Evolutionary conservation across 2,113 vertebrate species (phyloP).

Genomic region (Perccottus glenii): DNA sequence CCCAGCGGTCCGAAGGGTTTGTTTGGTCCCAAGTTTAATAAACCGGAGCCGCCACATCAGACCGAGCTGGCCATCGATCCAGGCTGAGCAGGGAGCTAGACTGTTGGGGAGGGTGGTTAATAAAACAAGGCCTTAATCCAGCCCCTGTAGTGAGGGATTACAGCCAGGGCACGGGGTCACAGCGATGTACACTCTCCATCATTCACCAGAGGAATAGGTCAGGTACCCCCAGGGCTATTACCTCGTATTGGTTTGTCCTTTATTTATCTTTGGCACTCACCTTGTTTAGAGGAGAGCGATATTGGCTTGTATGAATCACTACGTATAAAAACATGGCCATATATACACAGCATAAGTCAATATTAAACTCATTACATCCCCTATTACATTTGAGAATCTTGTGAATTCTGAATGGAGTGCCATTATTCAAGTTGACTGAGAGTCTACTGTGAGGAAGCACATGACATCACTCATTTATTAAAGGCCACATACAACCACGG

Average conservation of each 20-base stretch:
- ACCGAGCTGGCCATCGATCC: constrained; percentile 75
- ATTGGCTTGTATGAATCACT: constrained; percentile 26
- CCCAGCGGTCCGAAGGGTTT: constrained; percentile 58
- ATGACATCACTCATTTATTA: background rate
- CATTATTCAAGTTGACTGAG: background rate
- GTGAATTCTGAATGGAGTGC: background rate
- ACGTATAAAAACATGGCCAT: constrained; percentile 12
- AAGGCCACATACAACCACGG: background rate
- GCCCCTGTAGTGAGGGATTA: constrained; percentile 73
- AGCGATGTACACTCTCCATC: constrained; percentile 47
- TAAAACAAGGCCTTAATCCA: constrained; percentile 73
- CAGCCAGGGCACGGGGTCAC: constrained; percentile 50
- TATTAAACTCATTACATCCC: constrained; percentile 31
- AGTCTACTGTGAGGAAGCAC: background rate
- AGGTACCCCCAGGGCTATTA: constrained; percentile 49
- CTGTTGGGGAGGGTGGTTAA: constrained; percentile 58
- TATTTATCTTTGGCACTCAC: constrained; percentile 55
- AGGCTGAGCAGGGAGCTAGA: constrained; percentile 42
- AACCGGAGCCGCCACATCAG: constrained; percentile 69
- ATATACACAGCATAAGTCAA: constrained; percentile 21
- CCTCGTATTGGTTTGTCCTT: constrained; percentile 53
- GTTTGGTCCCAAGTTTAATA: constrained; percentile 78
- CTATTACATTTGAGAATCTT: constrained; percentile 21
- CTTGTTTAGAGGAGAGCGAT: constrained; percentile 52
- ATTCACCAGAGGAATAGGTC: constrained; percentile 51